These are phyloP conservation scores for Apis florea DNA, from an alignment of 1,140 invertebrate genomes.

Conservation along the genomic window DNA sequence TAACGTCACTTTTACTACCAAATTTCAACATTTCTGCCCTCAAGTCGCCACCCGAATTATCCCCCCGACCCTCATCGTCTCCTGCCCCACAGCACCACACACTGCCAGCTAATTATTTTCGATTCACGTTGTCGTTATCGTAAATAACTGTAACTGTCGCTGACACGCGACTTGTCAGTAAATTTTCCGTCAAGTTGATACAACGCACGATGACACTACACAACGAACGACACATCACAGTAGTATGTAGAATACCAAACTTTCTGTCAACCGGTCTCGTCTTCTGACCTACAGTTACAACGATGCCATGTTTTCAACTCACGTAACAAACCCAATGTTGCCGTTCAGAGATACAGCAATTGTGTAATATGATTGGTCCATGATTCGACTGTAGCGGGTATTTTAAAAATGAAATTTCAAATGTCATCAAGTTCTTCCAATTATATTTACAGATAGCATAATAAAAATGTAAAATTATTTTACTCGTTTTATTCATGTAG, in stretches of 20 bases:
- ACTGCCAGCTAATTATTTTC: constrained; percentile 64
- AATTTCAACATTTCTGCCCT: constrained; percentile 85
- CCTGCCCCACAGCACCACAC: constrained; percentile 72
- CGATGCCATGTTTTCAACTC: constrained; percentile 48
- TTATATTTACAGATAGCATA: not conserved
- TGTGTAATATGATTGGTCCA: not conserved
- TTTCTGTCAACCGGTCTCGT: constrained; percentile 55
- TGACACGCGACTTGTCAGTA: constrained; percentile 38
- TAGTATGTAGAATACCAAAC: constrained; percentile 49
- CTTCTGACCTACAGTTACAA: constrained; percentile 38
- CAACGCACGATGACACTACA: constrained; percentile 48
- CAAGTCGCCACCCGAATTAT: constrained; percentile 72
- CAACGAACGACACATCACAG: constrained; percentile 60
- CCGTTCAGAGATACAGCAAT: constrained; percentile 2
- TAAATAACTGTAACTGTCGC: constrained; percentile 5
- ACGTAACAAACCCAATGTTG: constrained; percentile 38
- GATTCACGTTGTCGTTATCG: constrained; percentile 16
- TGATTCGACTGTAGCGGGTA: not conserved
- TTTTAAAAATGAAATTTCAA: not conserved
- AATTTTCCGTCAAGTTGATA: constrained; percentile 35
- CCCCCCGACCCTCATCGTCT: constrained; percentile 69
- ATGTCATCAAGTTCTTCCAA: no score
- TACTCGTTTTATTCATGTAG: no score
- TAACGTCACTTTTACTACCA: constrained; percentile 90
- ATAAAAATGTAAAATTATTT: not conserved